Conservation (phyloP, 2,113 vertebrate species). For the Kryptolebias marmoratus region DNA sequence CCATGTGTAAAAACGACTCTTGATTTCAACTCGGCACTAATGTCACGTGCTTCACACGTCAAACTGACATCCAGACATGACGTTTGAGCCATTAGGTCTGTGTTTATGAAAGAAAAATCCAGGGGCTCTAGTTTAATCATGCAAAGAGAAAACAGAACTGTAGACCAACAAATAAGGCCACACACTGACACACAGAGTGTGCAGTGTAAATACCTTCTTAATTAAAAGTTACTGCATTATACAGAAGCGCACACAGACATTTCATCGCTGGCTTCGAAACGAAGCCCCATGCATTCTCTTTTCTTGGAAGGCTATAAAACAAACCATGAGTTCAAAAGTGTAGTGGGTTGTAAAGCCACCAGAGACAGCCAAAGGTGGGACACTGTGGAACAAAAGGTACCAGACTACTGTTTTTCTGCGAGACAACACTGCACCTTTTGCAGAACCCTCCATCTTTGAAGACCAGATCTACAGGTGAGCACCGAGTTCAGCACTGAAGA, state of each 20-base stretch:
- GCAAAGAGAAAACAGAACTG: background rate
- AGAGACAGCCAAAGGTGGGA: constrained; percentile 9
- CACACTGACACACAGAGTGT: background rate
- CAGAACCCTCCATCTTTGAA: constrained; percentile 10
- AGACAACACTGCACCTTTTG: constrained; percentile 15
- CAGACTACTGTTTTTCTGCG: constrained; percentile 40
- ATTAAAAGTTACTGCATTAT: constrained; percentile 14
- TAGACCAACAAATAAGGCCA: constrained; percentile 5
- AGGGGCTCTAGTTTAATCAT: background rate
- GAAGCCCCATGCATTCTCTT: background rate
- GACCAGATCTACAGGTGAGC: constrained; percentile 13
- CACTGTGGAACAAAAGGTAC: constrained; percentile 8
- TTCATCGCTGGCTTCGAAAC: background rate
- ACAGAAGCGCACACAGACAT: background rate
- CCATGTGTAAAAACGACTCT: background rate
- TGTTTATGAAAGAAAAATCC: background rate
- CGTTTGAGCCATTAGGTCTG: background rate
- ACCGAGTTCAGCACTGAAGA: constrained; percentile 10
- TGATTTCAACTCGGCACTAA: background rate
- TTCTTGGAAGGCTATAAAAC: constrained; percentile 4
- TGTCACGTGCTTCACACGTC: background rate
- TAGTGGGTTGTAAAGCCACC: constrained; percentile 8
- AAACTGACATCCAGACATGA: background rate
- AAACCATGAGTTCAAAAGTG: constrained; percentile 14
- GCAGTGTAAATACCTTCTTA: too few relatives aligned